Evolutionary conservation across 1,140 invertebrate species (phyloP), one percentile per base, ranked within the genome.

Genomic region (Ostrea edulis): DNA sequence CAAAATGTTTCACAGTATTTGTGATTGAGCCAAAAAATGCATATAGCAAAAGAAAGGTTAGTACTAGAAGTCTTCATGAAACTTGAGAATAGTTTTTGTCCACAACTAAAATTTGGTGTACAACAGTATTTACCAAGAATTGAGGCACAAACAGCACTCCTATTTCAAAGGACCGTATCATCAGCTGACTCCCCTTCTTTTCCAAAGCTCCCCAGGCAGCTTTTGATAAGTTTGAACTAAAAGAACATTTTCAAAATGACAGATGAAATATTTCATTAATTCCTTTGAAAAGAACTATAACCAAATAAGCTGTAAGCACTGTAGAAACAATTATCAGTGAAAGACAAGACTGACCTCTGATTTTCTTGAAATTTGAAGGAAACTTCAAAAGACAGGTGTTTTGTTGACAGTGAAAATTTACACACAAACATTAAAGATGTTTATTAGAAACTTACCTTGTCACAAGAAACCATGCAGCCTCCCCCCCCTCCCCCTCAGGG

Each of bases 221-320:
- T 95, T 99, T 99, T 17, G 98, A 99, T 9, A 99, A 94, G 95
- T 99, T 99, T 0, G 97, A 98, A 91, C 98, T 99, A 88, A 86
- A 93, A 92, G 65, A 87, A 82, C 84, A 58, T 77, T 7, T 81
- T 9, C 22, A 81, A 81, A 81, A 81, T 77, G 12, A 17, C 68
- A 9, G 68, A n/a, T 77, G 14, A n/a, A n/a, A n/a, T n/a, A n/a
- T n/a, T 77, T 77, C 22, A 20, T 77, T 77, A 8, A 22, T n/a
- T 25, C 68, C 9, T 22, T 25, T 7, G 0, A 20, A n/a, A 14
- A 0, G 9, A 35, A 35, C 14, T 5, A 35, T 1, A 17, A 81
- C 4, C 9, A 22, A 22, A 81, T 81, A 20, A 81, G 17, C 12
- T 77, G 29, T 17, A 11, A 62, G 14, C n/a, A 20, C 55, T 62